Evolutionary conservation across 2,888 invertebrate genomes (phyloP).

Genomic region (Phasia obesa): DNA sequence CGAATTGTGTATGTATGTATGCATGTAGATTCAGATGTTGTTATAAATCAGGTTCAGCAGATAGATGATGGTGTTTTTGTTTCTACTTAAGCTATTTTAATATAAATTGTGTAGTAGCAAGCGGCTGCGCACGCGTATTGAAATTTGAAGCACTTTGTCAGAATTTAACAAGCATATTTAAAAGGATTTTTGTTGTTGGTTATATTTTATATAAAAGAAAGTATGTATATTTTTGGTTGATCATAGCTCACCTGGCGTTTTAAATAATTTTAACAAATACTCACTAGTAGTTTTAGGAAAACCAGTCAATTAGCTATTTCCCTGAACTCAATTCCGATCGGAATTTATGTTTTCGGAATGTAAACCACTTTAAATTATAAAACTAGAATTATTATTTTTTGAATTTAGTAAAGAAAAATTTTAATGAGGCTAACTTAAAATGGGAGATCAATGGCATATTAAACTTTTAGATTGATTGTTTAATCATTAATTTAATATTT

Average conservation of each 20-base stretch:
- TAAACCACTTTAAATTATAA: too few species aligned
- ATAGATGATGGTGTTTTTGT: constrained; percentile 34
- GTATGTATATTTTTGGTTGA: background rate
- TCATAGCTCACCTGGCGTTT: background rate
- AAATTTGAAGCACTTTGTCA: constrained; percentile 68
- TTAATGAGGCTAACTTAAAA: too few species aligned
- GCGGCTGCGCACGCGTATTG: constrained; percentile 63
- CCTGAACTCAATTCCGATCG: too few species aligned
- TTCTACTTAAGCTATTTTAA: constrained; percentile 6
- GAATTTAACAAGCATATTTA: constrained; percentile 51
- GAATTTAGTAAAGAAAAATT: too few species aligned
- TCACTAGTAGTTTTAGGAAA: background rate
- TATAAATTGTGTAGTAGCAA: constrained; percentile 38
- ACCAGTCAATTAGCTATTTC: too few species aligned
- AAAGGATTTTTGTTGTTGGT: constrained; percentile 19
- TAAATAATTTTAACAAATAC: background rate
- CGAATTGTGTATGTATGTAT: constrained; percentile 22
- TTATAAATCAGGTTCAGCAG: constrained; percentile 62
- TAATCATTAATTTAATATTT: too few species aligned
- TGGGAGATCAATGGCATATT: too few species aligned
- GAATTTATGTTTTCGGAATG: too few species aligned
- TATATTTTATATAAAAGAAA: background rate
- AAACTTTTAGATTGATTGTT: too few species aligned
- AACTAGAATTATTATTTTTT: too few species aligned
- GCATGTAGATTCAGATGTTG: constrained; percentile 49